These are phyloP conservation scores for Oreortyx pictus DNA, from an alignment of 2,797 vertebrate species.

Conservation along the genomic window DNA sequence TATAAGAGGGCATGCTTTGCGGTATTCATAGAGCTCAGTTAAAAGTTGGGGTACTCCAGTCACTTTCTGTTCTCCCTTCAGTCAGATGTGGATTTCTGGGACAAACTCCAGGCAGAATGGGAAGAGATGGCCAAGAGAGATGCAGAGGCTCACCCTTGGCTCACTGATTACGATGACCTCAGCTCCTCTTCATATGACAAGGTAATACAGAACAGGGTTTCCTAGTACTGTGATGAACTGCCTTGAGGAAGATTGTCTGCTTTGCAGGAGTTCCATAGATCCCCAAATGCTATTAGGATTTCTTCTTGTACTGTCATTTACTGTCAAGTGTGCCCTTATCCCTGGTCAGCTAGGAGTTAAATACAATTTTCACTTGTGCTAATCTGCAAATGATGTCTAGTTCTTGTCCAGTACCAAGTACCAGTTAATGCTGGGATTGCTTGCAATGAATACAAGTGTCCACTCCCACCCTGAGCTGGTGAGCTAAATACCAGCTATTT, in stretches of 20 bases:
- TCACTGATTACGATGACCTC: constrained; percentile 96
- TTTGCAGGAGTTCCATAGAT: neutral
- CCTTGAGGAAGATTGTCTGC: neutral
- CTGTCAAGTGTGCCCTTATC: neutral
- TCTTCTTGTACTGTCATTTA: neutral
- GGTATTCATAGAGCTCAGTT: neutral
- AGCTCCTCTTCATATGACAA: constrained; percentile 92
- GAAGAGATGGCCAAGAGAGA: constrained; percentile 99
- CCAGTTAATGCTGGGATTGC: neutral
- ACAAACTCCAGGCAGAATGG: constrained; percentile 98
- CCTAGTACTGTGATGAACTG: neutral
- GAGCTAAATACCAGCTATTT: neutral
- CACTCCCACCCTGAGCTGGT: accelerated
- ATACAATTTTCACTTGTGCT: neutral
- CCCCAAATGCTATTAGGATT: neutral
- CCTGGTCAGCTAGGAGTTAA: neutral
- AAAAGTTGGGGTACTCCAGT: neutral
- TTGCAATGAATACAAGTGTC: neutral
- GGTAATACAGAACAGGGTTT: constrained; percentile 75
- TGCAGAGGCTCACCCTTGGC: constrained; percentile 97
- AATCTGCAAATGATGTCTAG: neutral
- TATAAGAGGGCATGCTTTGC: neutral
- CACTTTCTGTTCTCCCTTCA: constrained; percentile 50
- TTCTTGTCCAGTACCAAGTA: neutral
- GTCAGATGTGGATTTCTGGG: constrained; percentile 99